Base-by-base conservation (phyloP, 2,888 invertebrate genomes). In the Oscheius onirici region DNA sequence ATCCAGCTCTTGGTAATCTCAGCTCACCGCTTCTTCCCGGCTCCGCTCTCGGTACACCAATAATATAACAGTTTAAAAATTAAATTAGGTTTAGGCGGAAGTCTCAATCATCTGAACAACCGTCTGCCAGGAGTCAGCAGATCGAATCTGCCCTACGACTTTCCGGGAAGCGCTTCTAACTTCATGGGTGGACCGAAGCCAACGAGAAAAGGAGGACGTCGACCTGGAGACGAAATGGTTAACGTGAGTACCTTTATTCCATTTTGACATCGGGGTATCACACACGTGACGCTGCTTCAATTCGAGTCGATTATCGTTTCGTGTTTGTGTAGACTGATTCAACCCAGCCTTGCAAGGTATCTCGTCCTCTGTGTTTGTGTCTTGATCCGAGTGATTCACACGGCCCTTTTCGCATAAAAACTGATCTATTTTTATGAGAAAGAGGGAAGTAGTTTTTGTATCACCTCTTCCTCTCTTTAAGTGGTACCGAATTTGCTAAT, bases 211-310 rank as follows among this genome's bases (percentile, higher is more conserved):
- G 68, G 68, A 68, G 68, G 68, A 55, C 55, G 68, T 13, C 26
- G 68, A 55, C 68, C 68, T 8, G 51, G 68, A 24, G 68, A 68
- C 43, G 68, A 68, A 26, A 68, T 68, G 68, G 46, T 58, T 15
- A 41, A 52, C 11, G 66, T 66, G 13, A 66, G 66, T 55, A n/a
- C n/a, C 20, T 2, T 22, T 49, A 49, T 49, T 49, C 8, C 10
- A 28, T 41, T 41, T 34, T n/a, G n/a, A 58, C 58, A 13, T 17
- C 20, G 40, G 17, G 22, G 28, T 34, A n/a, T 10, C 22, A 10
- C 17, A 1, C 17, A 17, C 20, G 17, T 1, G 17, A 10, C 17
- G 15, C 17, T 10, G 3, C 10, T 22, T 49, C 49, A 10, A 17
- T 49, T 22, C 20, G 28, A 49, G 49, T 63, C 26, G 63, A 63